Base-by-base conservation (phyloP, 2,888 invertebrate genomes). In the Rhagophthalmus giganteus region DNA sequence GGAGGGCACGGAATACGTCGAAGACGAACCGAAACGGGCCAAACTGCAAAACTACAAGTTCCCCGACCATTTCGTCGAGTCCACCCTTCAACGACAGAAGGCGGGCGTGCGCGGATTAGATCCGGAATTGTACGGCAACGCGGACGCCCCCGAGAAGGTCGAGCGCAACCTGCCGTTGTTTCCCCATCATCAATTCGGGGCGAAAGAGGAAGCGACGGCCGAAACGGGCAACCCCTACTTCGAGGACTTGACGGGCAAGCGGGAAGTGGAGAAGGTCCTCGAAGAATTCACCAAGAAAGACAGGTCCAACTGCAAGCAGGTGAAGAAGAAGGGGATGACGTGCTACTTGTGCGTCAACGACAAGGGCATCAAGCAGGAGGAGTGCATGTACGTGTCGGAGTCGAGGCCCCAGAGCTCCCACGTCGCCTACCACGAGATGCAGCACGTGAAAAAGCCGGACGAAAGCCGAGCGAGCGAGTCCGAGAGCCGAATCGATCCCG, bases 361-460 rank as follows among this genome's bases (percentile, higher is more conserved):
- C 58, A 79, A 81, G 37, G 87, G 87, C 1, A 76, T 84, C 37
- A 84, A 85, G 69, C 83, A 88, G 63, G 88, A 89, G 71, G 88
- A 89, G 70, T 89, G 89, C 67, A 87, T 88, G 83, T 88, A 82
- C 71, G 80, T 87, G 5, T 85, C 85, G 1, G 85, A 85, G 61
- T 83, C 84, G 1, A 82, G 83, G 28, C 85, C 86, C 1, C 79
- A 81, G 65, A 78, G 79, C 35, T 82, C 81, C 42, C 83, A 84
- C 66, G 73, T 85, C 58, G 83, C 85, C 9, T 86, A 86, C 65
- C 83, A 84, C 65, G 83, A 85, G 73, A 74, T 81, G 1, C 83
- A 84, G 64, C 81, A 84, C 64, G 80, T 80, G 50, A 80, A 79
- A 33, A 78, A 79, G 8, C 60, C 80, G 74, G 35, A 7, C 4